Conservation (phyloP, 2,113 vertebrate genomes). For the Scytalopus superciliaris region DNA sequence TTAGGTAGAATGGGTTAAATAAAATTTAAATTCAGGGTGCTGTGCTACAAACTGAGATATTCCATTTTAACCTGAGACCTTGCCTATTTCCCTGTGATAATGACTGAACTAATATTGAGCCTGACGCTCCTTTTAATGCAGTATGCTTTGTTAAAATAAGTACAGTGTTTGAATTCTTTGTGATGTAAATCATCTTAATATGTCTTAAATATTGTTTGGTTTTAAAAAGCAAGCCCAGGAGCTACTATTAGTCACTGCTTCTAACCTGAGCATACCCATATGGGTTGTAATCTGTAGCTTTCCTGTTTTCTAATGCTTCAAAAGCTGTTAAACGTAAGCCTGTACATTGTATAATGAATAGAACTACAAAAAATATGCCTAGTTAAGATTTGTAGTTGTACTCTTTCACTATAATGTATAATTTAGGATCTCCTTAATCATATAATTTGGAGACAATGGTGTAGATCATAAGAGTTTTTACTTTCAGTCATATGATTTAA, state of each 20-base stretch:
- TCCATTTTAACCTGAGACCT: slow-evolving; percentile 7
- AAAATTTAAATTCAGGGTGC: background rate
- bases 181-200: background rate
- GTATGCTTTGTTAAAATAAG: background rate
- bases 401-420: background rate
- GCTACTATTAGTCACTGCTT: background rate
- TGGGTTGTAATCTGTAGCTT: slow-evolving; percentile 9
- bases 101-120: background rate
- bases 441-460: slow-evolving; percentile 7
- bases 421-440: slow-evolving; percentile 27
- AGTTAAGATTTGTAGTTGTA: slow-evolving; percentile 31
- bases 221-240: slow-evolving; percentile 27
- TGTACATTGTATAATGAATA: slow-evolving; percentile 2
- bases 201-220: slow-evolving; percentile 9
- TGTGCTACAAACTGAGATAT: background rate
- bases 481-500: slow-evolving; percentile 44
- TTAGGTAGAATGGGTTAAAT: background rate
- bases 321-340: slow-evolving; percentile 31
- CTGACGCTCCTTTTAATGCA: background rate
- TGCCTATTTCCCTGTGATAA: background rate
- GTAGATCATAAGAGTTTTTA: slow-evolving; percentile 36
- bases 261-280: background rate
- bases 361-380: background rate
- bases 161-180: background rate
- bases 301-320: slow-evolving; percentile 8